Percentiles rank a stretch among this genome's conserved stretches.
These are phyloP conservation scores for Leuciscus idus DNA, from an alignment of 2,113 vertebrate genomes.

Conservation along the genomic window DNA sequence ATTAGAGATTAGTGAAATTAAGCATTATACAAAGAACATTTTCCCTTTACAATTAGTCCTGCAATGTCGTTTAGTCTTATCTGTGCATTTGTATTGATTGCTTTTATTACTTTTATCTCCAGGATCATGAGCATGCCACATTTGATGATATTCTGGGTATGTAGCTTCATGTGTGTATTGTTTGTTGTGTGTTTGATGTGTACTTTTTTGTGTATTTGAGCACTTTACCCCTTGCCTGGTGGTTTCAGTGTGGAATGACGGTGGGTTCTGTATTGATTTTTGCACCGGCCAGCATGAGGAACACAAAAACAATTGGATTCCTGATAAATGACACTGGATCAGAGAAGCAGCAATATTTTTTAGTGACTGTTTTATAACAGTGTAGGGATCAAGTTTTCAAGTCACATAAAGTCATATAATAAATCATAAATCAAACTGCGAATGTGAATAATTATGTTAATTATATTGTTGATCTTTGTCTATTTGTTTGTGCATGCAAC, in stretches of 20 bases:
- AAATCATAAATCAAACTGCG: neutral
- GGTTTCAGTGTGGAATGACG: neutral
- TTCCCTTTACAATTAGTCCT: neutral
- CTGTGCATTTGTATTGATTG: slow-evolving; percentile 36
- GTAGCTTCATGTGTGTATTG: slow-evolving; percentile 59
- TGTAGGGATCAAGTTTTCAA: neutral
- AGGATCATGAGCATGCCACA: slow-evolving; percentile 98
- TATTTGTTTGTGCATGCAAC: neutral
- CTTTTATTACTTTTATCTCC: slow-evolving; percentile 41
- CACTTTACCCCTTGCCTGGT: slow-evolving; percentile 6
- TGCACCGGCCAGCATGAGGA: slow-evolving; percentile 44
- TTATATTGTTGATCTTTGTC: neutral
- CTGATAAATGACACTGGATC: slow-evolving; percentile 2
- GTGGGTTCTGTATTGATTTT: slow-evolving; percentile 20
- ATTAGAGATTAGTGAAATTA: neutral
- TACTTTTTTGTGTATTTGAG: slow-evolving; percentile 9
- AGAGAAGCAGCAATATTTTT: neutral
- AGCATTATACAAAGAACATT: slow-evolving; percentile 13
- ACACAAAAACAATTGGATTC: slow-evolving; percentile 56
- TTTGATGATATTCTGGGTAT: slow-evolving; percentile 97
- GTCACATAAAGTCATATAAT: neutral
- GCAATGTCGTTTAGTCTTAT: neutral
- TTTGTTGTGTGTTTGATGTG: slow-evolving; percentile 24
- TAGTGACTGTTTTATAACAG: neutral
- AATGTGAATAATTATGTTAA: neutral